A percentile compares a stretch with the other conserved stretches of the same genome.
These are phyloP conservation scores for Porphyrio hochstetteri DNA, from an alignment of 2,113 vertebrate species.

Conservation along the genomic window DNA sequence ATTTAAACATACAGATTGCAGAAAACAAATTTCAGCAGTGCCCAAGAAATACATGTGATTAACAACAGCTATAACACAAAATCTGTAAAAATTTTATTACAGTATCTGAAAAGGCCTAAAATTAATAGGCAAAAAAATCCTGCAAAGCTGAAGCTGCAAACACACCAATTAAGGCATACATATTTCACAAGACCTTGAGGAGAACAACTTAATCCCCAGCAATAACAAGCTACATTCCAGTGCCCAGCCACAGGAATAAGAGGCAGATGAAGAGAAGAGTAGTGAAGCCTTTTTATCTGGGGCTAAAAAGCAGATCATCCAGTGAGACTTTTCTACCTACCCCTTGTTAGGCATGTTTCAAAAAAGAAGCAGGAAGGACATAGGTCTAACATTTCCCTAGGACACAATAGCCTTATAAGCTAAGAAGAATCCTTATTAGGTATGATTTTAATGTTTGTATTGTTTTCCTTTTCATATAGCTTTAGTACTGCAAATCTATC, in stretches of 20 bases:
- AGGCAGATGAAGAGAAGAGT: neutral
- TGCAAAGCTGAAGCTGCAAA: neutral
- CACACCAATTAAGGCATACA: neutral
- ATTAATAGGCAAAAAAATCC: neutral
- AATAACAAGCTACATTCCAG: neutral
- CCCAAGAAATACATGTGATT: neutral
- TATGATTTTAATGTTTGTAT: neutral
- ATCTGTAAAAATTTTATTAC: neutral
- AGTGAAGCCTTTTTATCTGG: neutral
- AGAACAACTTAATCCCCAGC: neutral
- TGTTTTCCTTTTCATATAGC: neutral
- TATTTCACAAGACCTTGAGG: neutral
- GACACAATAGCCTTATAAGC: neutral
- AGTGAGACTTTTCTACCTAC: neutral
- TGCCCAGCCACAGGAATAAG: neutral
- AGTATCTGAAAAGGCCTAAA: neutral
- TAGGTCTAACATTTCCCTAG: neutral
- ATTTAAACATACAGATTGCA: neutral
- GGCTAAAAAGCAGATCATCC: neutral
- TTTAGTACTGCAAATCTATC: neutral
- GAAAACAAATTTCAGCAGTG: neutral
- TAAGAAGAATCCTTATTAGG: neutral
- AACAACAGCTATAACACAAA: neutral
- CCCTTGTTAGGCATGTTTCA: neutral
- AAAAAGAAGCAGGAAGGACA: neutral